phyloP scores from a whole-genome alignment of 2,797 vertebrate genomes.

The Eupleurogrammus muticus region DNA sequence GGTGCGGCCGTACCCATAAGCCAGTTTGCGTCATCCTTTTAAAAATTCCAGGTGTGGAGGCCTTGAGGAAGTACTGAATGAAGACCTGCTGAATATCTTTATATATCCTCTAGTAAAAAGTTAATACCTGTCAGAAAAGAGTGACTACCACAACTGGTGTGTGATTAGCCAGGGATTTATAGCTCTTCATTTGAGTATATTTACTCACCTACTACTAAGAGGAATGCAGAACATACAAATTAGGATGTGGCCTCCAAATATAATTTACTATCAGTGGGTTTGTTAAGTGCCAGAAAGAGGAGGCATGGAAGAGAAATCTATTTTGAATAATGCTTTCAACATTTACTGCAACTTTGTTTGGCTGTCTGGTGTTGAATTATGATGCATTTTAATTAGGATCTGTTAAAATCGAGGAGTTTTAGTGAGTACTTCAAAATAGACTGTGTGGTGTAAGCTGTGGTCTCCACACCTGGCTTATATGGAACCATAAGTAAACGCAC shows the following conservation, averaged over 20 bases:
- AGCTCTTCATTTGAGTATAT: slow-evolving; percentile 2
- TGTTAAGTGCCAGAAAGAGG: slow-evolving; percentile 28
- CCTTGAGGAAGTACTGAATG: slow-evolving; percentile 32
- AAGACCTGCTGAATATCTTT: slow-evolving; percentile 20
- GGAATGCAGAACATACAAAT: slow-evolving; percentile 5
- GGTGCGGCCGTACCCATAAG: slow-evolving; percentile 49
- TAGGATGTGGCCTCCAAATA: slow-evolving; percentile 3
- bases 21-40: slow-evolving; percentile 36
- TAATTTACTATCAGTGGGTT: background rate
- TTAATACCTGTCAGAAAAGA: slow-evolving; percentile 9
- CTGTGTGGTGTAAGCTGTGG: slow-evolving; percentile 19
- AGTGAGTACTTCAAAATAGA: slow-evolving; percentile 3
- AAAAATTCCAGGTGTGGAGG: slow-evolving; percentile 58
- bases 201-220: slow-evolving; percentile 13
- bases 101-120: slow-evolving; percentile 11
- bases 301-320: slow-evolving; percentile 4
- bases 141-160: slow-evolving; percentile 4
- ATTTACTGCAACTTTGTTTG: slow-evolving; percentile 32
- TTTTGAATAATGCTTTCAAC: slow-evolving; percentile 16
- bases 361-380: slow-evolving; percentile 25
- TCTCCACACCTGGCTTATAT: slow-evolving; percentile 36
- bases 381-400: slow-evolving; percentile 38
- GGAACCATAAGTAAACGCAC: slow-evolving; percentile 24
- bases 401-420: slow-evolving; percentile 21
- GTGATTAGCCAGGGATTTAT: background rate